These are phyloP conservation scores for Callipepla squamata DNA, from an alignment of 2,113 vertebrate genomes.

Conservation along the genomic window DNA sequence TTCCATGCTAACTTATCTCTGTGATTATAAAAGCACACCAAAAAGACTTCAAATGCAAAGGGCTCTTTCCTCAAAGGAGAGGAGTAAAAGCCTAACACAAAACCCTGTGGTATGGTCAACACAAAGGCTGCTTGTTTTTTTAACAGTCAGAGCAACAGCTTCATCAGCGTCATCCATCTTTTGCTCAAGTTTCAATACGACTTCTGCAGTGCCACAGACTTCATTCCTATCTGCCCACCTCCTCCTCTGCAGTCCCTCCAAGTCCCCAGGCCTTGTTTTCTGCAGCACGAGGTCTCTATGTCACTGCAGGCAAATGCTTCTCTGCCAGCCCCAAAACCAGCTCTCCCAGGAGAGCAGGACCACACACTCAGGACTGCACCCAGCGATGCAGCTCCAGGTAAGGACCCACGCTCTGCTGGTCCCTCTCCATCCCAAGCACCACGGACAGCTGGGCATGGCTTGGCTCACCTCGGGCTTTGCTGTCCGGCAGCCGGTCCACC, in stretches of 20 bases:
- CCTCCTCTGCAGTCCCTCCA: background rate
- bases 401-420: fast-evolving
- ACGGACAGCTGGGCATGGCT: fast-evolving
- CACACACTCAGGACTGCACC: background rate
- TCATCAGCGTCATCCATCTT: background rate
- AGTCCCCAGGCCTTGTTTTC: background rate
- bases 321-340: background rate
- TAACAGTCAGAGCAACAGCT: background rate
- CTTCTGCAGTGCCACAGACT: background rate
- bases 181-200: background rate
- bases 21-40: background rate
- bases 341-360: background rate
- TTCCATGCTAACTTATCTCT: background rate
- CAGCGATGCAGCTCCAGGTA: background rate
- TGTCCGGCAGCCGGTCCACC: slow-evolving; percentile 86
- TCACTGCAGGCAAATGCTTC: background rate
- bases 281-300: background rate
- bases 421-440: background rate
- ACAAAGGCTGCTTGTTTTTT: background rate
- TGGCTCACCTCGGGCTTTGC: slow-evolving; percentile 74
- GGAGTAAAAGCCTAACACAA: background rate
- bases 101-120: background rate
- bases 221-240: background rate
- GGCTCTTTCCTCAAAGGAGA: background rate
- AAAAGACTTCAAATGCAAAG: background rate